phyloP scores from a whole-genome alignment of 2,888 invertebrate genomes.

The Plutella xylostella region DNA sequence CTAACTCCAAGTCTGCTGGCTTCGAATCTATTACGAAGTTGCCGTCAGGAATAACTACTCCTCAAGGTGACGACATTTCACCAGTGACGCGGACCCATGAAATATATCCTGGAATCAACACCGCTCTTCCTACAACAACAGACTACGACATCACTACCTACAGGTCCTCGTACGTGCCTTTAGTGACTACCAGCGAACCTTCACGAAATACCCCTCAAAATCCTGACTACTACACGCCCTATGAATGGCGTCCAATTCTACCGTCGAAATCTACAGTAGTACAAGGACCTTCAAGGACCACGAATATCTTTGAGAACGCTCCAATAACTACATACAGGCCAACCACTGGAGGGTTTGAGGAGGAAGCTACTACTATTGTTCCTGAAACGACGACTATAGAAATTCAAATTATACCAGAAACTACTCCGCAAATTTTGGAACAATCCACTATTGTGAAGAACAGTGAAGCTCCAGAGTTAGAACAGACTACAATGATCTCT shows the following conservation, averaged over 20 bases:
- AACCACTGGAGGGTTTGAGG: slow-evolving; percentile 33
- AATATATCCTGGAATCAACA: slow-evolving; percentile 25
- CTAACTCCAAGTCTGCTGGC: slow-evolving; percentile 42
- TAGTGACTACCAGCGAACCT: slow-evolving; percentile 33
- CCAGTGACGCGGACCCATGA: slow-evolving; percentile 27
- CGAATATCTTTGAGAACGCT: too few relatives aligned
- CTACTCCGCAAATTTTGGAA: slow-evolving; percentile 15
- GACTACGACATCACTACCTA: slow-evolving; percentile 60
- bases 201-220: slow-evolving; percentile 26
- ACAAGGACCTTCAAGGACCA: slow-evolving; percentile 43
- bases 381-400: slow-evolving; percentile 31
- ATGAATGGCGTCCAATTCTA: slow-evolving; percentile 38
- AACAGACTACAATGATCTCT: too few relatives aligned
- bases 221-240: slow-evolving; percentile 26
- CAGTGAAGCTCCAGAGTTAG: too few relatives aligned
- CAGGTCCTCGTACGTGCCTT: slow-evolving; percentile 50
- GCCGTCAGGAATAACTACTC: slow-evolving; percentile 52
- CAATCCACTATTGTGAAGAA: slow-evolving; percentile 1
- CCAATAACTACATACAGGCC: slow-evolving; percentile 47
- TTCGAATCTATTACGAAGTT: slow-evolving; percentile 65
- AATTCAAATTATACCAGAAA: slow-evolving; percentile 15
- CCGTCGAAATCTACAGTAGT: slow-evolving; percentile 42
- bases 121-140: slow-evolving; percentile 27
- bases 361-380: slow-evolving; percentile 37
- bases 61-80: slow-evolving; percentile 35